These are phyloP conservation scores for Lordiphosa mommai DNA, from an alignment of 1,140 invertebrate genomes.

Conservation along the genomic window DNA sequence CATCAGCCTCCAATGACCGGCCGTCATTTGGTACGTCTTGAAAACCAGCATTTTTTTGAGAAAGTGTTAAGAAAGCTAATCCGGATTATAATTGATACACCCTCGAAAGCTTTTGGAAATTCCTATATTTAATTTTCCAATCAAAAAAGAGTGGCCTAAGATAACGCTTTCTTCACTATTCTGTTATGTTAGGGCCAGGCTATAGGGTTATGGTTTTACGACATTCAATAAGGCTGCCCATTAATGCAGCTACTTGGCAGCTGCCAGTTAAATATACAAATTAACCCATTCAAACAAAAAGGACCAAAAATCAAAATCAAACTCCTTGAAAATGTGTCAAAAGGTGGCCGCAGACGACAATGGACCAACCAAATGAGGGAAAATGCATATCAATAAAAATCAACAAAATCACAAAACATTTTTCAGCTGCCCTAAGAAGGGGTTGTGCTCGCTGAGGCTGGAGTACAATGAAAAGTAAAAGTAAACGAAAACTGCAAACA, in stretches of 20 bases:
- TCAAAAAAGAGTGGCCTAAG: too few species aligned
- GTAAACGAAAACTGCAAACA: conserved; percentile 34
- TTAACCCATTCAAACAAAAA: conserved; percentile 70
- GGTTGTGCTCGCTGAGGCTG: too few species aligned
- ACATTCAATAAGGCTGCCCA: conserved; percentile 46
- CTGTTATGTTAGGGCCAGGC: too few species aligned
- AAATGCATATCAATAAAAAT: conserved; percentile 44
- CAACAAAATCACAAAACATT: conserved; percentile 13
- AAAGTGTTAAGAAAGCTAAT: too few species aligned
- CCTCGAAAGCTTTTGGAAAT: too few species aligned
- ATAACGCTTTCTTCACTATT: too few species aligned
- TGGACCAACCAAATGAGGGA: conserved; percentile 46
- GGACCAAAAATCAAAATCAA: neutral
- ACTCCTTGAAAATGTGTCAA: conserved; percentile 56
- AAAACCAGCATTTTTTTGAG: too few species aligned
- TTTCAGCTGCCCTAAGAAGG: conserved; percentile 3
- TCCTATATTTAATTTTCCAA: too few species aligned
- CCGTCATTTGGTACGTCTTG: too few species aligned
- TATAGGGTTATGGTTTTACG: neutral
- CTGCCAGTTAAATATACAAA: conserved; percentile 61
- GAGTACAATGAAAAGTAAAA: conserved; percentile 30
- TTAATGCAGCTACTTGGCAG: conserved; percentile 19
- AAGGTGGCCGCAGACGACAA: conserved; percentile 45
- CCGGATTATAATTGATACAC: too few species aligned
- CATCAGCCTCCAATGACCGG: too few species aligned